A percentile compares a stretch with the other conserved stretches of the same genome.
Evolutionary conservation across 2,113 vertebrate species (phyloP).

Genomic region (Aspidoscelis tigris): DNA sequence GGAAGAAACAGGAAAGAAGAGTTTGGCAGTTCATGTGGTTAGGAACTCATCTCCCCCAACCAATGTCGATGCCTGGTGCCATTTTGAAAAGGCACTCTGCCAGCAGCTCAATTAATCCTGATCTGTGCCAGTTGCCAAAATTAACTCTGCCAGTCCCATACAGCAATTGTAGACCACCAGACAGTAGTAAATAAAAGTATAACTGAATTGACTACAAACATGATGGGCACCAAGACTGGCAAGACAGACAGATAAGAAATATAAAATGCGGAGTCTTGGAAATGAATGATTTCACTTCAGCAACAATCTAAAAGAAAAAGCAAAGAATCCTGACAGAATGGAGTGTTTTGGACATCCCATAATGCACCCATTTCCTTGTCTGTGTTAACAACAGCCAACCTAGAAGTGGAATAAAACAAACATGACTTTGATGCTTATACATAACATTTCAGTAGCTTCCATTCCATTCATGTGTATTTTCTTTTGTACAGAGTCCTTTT

Average conservation of each 20-base stretch:
- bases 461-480: too few species aligned
- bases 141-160: background rate
- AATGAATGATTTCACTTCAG: background rate
- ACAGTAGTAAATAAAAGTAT: rapidly evolving
- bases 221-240: constrained; percentile 33
- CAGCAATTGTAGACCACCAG: background rate
- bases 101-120: background rate
- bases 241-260: constrained; percentile 26
- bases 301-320: background rate
- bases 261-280: background rate
- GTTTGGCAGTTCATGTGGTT: background rate
- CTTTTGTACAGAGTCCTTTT: too few species aligned
- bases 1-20: background rate
- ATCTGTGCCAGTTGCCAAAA: background rate
- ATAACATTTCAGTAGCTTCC: too few species aligned
- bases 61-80: background rate
- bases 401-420: background rate
- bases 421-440: too few species aligned
- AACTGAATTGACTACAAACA: constrained; percentile 20
- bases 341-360: background rate
- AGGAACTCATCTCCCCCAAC: background rate
- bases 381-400: background rate
- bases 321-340: background rate
- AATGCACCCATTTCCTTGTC: background rate
- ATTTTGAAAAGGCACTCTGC: background rate